Conservation (phyloP, 2,113 vertebrate genomes). For the Scytalopus superciliaris region DNA sequence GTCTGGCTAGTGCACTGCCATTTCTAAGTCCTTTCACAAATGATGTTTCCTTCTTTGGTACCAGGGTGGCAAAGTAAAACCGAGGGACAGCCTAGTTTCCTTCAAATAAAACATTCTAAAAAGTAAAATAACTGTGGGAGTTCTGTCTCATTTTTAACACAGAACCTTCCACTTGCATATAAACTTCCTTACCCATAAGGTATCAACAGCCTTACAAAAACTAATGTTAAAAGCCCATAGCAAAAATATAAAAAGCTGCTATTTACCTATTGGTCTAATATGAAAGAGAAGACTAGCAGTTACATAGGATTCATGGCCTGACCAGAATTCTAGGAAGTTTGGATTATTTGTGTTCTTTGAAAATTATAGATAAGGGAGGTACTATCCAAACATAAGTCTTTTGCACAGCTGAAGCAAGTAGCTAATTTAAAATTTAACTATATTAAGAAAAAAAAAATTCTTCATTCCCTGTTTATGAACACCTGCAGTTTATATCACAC, state of each 20-base stretch:
- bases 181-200: neutral
- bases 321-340: neutral
- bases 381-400: neutral
- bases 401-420: neutral
- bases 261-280: neutral
- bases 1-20: neutral
- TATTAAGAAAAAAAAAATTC: neutral
- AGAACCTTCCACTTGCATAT: neutral
- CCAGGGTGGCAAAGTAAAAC: neutral
- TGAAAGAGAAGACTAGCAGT: neutral
- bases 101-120: neutral
- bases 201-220: neutral
- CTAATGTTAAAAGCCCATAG: neutral
- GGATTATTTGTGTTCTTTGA: neutral
- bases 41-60: neutral
- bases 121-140: neutral
- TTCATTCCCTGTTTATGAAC: constrained; percentile 49
- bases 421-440: constrained; percentile 33
- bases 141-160: neutral
- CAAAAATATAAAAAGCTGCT: neutral
- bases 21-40: neutral
- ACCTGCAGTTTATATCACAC: constrained; percentile 65
- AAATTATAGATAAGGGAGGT: neutral
- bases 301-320: neutral
- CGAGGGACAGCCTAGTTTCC: neutral